These are phyloP conservation scores for Gortyna flavago DNA, from an alignment of 2,888 invertebrate species.

Conservation along the genomic window DNA sequence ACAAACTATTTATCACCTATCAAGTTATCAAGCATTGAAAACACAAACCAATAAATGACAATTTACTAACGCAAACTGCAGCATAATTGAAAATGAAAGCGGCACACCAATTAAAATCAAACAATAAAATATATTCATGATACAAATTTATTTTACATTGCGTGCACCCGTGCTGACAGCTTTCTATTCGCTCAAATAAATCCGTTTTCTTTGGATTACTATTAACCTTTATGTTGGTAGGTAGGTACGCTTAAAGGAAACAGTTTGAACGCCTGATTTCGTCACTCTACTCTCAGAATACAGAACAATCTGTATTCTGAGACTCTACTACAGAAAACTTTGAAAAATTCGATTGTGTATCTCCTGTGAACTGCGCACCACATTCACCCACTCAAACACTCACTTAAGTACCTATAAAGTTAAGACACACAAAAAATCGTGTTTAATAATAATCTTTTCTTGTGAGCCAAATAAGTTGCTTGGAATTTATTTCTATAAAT, in stretches of 20 bases:
- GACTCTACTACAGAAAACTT: background rate
- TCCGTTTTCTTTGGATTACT: background rate
- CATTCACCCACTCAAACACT: too few relatives aligned
- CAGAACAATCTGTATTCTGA: too few relatives aligned
- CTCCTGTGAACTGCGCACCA: background rate
- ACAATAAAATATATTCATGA: background rate
- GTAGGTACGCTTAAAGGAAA: background rate
- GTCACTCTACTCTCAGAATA: too few relatives aligned
- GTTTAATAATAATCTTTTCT: background rate
- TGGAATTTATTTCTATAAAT: background rate
- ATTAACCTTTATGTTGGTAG: conserved; percentile 1
- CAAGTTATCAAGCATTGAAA: too few relatives aligned
- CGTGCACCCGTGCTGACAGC: background rate
- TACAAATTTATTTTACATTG: background rate
- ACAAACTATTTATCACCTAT: too few relatives aligned
- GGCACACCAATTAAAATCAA: conserved; percentile 9
- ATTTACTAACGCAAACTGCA: background rate
- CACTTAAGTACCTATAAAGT: background rate
- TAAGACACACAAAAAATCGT: too few relatives aligned
- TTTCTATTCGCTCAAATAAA: conserved; percentile 15
- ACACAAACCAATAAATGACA: background rate
- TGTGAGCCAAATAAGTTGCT: background rate
- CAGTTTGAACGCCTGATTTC: background rate
- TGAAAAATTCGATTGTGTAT: background rate
- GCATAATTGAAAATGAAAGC: background rate